Conservation (phyloP, 92 coral and sea anemone species). For the Desmophyllum pertusum region DNA sequence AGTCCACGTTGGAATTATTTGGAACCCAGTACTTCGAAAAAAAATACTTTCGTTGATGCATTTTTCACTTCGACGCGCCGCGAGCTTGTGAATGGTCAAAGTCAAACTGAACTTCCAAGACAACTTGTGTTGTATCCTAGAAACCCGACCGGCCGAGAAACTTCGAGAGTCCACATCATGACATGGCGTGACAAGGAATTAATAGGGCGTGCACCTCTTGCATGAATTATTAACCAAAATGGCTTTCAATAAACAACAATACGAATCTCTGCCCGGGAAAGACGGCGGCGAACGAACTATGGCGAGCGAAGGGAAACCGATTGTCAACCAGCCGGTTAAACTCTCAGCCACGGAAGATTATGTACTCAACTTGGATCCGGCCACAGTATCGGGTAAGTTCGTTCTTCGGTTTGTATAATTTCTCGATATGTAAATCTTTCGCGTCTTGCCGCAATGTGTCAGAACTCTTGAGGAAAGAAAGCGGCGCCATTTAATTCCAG, state of each 20-base stretch:
- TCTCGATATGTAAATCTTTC: background rate
- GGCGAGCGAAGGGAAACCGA: slow-evolving; percentile 57
- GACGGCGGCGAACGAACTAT: slow-evolving; percentile 12
- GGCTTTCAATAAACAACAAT: slow-evolving; percentile 49
- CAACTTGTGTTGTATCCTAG: background rate
- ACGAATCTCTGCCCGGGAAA: slow-evolving; percentile 75
- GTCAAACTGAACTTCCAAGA: background rate
- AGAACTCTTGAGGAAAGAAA: too few relatives aligned
- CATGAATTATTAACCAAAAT: slow-evolving; percentile 44
- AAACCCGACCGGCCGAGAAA: background rate
- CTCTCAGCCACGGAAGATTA: slow-evolving; percentile 76
- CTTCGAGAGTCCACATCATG: slow-evolving; percentile 3
- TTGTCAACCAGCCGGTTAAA: slow-evolving; percentile 64
- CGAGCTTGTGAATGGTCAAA: background rate
- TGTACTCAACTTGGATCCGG: slow-evolving; percentile 80
- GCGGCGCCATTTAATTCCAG: background rate
- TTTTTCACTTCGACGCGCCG: too few relatives aligned
- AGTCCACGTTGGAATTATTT: too few relatives aligned
- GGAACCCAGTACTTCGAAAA: too few relatives aligned
- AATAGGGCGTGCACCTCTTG: slow-evolving; percentile 31
- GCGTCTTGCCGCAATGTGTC: background rate
- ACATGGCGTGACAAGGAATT: slow-evolving; percentile 24
- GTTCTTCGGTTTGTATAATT: background rate
- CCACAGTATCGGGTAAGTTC: slow-evolving; percentile 67
- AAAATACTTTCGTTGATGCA: too few relatives aligned